Evolutionary conservation across 2,888 invertebrate species (phyloP).

Genomic region (Stenoptilia bipunctidactyla): DNA sequence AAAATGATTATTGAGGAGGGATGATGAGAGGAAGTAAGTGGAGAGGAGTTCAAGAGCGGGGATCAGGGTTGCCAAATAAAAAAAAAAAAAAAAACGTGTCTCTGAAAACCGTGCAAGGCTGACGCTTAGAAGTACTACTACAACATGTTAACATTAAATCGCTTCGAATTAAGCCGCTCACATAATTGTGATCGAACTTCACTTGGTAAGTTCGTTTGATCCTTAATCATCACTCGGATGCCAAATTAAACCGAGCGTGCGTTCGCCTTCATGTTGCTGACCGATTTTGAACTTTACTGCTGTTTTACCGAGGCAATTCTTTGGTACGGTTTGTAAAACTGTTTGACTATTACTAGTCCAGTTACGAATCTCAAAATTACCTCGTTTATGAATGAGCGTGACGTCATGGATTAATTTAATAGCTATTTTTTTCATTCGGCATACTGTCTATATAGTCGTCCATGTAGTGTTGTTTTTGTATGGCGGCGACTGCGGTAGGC

Average conservation of each 20-base stretch:
- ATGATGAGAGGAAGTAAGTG: no score
- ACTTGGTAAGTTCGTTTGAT: no score
- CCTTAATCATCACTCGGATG: no score
- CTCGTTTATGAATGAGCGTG: constrained; percentile 14
- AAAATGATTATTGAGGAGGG: no score
- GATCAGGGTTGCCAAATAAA: no score
- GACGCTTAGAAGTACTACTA: no score
- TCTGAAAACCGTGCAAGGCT: no score
- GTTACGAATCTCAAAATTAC: constrained; percentile 19
- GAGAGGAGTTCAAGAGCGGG: no score
- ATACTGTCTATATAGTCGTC: constrained; percentile 20
- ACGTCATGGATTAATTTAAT: constrained; percentile 12
- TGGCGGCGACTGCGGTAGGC: constrained; percentile 14
- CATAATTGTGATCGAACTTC: no score
- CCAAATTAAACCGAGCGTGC: constrained; percentile 20
- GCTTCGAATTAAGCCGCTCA: no score
- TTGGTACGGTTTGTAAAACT: constrained; percentile 15
- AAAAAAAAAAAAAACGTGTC: no score
- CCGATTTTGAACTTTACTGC: constrained; percentile 16
- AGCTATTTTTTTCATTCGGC: constrained; percentile 11
- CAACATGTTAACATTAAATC: no score
- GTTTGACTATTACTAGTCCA: constrained; percentile 17
- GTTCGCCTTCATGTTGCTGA: constrained; percentile 12
- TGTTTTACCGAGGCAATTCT: constrained; percentile 10
- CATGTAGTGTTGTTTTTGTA: constrained; percentile 14